Conservation (phyloP, 2,888 invertebrate genomes). For the Ephialtes manifestator region DNA sequence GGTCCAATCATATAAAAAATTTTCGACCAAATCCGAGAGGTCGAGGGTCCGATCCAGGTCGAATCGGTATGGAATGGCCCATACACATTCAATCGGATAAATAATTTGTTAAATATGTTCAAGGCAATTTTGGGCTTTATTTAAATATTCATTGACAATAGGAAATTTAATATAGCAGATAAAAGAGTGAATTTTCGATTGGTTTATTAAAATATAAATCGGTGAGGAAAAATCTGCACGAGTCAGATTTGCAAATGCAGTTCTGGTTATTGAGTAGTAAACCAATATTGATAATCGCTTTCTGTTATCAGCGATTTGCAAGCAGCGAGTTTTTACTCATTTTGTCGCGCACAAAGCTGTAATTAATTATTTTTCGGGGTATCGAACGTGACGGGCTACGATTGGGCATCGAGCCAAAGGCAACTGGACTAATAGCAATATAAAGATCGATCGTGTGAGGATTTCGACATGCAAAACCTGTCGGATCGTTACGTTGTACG, state of each 20-base stretch:
- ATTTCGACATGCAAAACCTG: conserved; percentile 10
- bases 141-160: too few relatives aligned
- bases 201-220: too few relatives aligned
- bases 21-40: too few relatives aligned
- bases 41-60: too few relatives aligned
- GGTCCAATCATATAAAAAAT: too few relatives aligned
- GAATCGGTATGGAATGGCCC: too few relatives aligned
- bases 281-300: conserved; percentile 21
- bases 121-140: too few relatives aligned
- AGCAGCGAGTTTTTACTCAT: conserved; percentile 10
- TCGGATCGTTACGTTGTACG: conserved; percentile 12
- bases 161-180: too few relatives aligned
- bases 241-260: not conserved
- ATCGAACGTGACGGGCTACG: not conserved
- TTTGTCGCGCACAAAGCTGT: not conserved
- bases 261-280: not conserved
- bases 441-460: conserved; percentile 52
- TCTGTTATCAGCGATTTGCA: conserved; percentile 32
- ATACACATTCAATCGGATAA: not conserved
- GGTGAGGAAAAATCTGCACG: not conserved
- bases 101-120: too few relatives aligned
- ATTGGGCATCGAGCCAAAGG: conserved; percentile 52
- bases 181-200: too few relatives aligned
- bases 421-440: conserved; percentile 44
- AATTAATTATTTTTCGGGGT: conserved; percentile 50